Evolutionary conservation across 2,797 vertebrate genomes (phyloP).

Genomic region (Crenuchus spilurus): DNA sequence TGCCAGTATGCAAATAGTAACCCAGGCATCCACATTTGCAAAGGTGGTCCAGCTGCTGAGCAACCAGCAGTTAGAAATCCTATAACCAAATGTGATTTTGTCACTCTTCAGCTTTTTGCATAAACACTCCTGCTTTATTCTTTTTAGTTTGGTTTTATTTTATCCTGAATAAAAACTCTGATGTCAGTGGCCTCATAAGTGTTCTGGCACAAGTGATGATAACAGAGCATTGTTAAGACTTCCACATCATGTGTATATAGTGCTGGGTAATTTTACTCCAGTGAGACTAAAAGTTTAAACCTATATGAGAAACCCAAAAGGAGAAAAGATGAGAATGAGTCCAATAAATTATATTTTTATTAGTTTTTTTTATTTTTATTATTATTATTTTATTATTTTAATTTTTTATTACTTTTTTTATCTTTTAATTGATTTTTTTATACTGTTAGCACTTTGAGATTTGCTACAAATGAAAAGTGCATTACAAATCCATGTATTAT

Average conservation of each 20-base stretch:
- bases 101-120: neutral
- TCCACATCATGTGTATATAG: neutral
- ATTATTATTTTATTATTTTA: too few relatives aligned
- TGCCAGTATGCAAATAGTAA: slow-evolving; percentile 15
- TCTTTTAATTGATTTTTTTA: too few relatives aligned
- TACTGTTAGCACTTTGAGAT: too few relatives aligned
- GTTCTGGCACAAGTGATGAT: neutral
- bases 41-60: neutral
- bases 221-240: neutral
- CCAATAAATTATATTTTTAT: too few relatives aligned
- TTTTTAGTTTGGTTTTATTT: neutral
- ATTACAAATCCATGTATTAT: too few relatives aligned
- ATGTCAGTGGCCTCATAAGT: neutral
- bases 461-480: too few relatives aligned
- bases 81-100: neutral
- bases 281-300: too few relatives aligned
- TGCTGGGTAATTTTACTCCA: too few relatives aligned
- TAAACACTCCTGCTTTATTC: neutral
- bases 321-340: too few relatives aligned
- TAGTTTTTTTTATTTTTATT: too few relatives aligned
- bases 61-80: neutral
- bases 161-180: neutral
- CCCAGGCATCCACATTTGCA: neutral
- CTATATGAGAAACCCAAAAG: too few relatives aligned
- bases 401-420: too few relatives aligned